Base-by-base conservation (phyloP, 37 sponge, comb jelly and placozoan species). In the Agelas oroides region DNA sequence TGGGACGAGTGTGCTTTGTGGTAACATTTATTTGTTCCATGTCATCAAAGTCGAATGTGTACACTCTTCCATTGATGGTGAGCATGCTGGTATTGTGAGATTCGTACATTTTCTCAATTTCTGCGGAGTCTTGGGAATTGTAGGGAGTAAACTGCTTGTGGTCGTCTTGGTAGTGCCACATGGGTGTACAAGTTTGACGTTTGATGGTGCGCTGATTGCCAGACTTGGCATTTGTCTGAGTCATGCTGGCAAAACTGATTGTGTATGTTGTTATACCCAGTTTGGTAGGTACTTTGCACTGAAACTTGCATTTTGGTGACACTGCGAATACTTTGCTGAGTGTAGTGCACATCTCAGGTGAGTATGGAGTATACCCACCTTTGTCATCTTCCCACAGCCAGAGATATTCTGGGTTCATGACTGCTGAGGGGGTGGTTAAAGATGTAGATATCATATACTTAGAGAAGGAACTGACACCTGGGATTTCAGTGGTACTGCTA, bases 61-160 rank as follows among this genome's bases (percentile, higher is more conserved):
- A 78, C 3, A 15, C 16, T 27, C 61, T 61, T 11, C 66, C 53
- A 12, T 63, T 41, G 20, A 61, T 78, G 40, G 24, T 63, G n/a
- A 58, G 66, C 11, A 15, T 2, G 24, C 52, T 25, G 23, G 5
- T 18, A 25, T 5, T 21, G 23, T 39, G 17, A 36, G 53, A 40
- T 46, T 52, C 53, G 62, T 64, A 78, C 52, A 61, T 34, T 35
- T 62, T 28, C 5, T 78, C 79, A n/a, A 78, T 34, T 65, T 62
- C 65, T 1, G 20, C n/a, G 5, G 79, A 78, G 16, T 63, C 34
- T n/a, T 27, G 24, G 15, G 40, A 1, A 78, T 16, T 63, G 73
- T 53, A 72, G 17, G 52, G 73, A 24, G 18, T 53, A 40, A 40
- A 53, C 27, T 40, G 27, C n/a, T 72, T 52, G 24, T 23, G n/a